Base-by-base conservation (phyloP, 2,888 invertebrate species). In the Noctua pronuba region DNA sequence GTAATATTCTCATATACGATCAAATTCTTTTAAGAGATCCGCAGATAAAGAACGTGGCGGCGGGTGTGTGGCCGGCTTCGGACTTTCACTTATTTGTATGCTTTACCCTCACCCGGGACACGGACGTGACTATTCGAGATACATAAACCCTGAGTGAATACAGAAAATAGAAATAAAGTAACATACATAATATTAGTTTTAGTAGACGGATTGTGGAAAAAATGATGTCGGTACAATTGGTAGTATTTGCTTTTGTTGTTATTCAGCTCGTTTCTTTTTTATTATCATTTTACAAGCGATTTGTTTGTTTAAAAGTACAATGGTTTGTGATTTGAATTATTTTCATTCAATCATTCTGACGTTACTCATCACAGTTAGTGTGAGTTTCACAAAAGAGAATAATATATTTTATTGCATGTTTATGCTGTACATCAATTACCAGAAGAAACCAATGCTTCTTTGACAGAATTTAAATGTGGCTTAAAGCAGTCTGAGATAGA, bases 31-130 rank as follows among this genome's bases (percentile, higher is more conserved):
- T 95, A 96, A 96, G 96, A 96, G 95, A 95, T 95, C 94, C 95
- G 91, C 92, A 96, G 95, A 96, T 96, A 96, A 96, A 96, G 96
- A 95, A 96, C 94, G 94, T 92, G 95, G 95, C 94, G 95, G 90
- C 94, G 95, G 95, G 94, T 95, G 96, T 95, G 94, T 92, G 94
- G 94, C 92, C 92, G 94, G 93, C 94, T 92, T 96, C 94, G 96
- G 96, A 96, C 96, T 95, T 95, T 94, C 95, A 94, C 96, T 96
- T 96, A 96, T 96, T 96, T 96, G 96, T 96, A 96, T 96, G 96
- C 96, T 93, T 94, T 92, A 95, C 96, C 96, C 95, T 94, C 93
- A 95, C 94, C 93, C 91, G 94, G 94, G 93, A 93, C 95, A 92
- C 92, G 91, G 92, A 96, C 96, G 96, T 96, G 96, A 96, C 96